phyloP scores from a whole-genome alignment of 2,888 invertebrate species.

The Drosophila diplacantha region DNA sequence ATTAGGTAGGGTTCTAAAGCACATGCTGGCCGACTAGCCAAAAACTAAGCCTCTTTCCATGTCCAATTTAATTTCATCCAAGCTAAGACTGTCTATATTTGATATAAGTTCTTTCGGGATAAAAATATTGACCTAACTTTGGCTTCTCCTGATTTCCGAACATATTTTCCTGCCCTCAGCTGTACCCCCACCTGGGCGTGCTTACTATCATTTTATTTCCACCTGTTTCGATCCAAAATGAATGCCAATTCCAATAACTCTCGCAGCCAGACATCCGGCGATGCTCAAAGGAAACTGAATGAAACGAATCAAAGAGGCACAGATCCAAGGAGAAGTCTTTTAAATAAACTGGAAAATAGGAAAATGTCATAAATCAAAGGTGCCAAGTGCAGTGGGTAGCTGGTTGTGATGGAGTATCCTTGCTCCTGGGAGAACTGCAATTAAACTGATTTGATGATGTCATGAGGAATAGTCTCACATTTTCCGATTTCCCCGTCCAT shows the following conservation, averaged over 20 bases:
- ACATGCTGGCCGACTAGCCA: too few relatives aligned
- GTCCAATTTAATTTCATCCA: background rate
- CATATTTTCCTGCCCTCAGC: background rate
- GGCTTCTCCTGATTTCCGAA: too few relatives aligned
- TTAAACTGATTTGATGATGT: constrained; percentile 36
- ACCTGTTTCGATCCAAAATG: constrained; percentile 10
- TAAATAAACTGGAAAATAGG: background rate
- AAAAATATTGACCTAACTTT: background rate
- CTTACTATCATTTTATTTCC: constrained; percentile 6
- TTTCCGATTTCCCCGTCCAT: constrained; percentile 15
- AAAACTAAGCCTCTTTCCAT: background rate
- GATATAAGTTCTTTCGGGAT: background rate
- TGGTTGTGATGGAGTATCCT: background rate
- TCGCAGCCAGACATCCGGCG: constrained; percentile 6
- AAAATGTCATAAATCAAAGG: constrained; percentile 7
- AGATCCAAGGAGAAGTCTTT: background rate
- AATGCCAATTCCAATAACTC: constrained; percentile 1
- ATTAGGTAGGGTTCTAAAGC: background rate
- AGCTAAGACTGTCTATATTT: background rate
- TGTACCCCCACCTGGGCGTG: background rate
- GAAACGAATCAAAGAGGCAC: constrained; percentile 3
- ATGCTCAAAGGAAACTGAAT: constrained; percentile 1
- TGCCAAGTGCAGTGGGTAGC: background rate
- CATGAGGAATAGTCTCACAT: constrained; percentile 24
- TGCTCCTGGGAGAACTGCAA: constrained; percentile 5